Evolutionary conservation across 2,797 vertebrate species (phyloP).

Genomic region (Mus minutoides): DNA sequence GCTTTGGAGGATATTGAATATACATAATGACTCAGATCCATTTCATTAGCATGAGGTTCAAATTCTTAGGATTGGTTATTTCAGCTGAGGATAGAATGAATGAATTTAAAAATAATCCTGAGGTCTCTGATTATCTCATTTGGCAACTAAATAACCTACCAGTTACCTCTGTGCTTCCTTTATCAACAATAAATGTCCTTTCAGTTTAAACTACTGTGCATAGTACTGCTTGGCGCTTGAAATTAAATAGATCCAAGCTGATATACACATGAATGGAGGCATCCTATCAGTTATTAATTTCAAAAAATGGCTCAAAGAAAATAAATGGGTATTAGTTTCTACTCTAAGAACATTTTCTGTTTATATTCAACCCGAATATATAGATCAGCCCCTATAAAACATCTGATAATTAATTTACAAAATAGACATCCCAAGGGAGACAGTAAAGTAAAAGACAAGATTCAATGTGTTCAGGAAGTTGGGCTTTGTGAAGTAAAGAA

Average conservation of each 20-base stretch:
- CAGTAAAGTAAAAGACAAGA: slow-evolving; percentile 38
- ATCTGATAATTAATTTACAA: not conserved
- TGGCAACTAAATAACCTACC: slow-evolving; percentile 5
- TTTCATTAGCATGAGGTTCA: slow-evolving; percentile 23
- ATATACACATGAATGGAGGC: slow-evolving; percentile 26
- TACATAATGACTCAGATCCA: not conserved
- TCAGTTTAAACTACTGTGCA: slow-evolving; percentile 22
- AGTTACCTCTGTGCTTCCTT: not conserved
- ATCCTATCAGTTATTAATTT: slow-evolving; percentile 1
- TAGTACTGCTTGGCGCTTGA: not conserved
- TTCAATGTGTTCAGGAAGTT: not conserved
- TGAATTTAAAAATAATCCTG: slow-evolving; percentile 17
- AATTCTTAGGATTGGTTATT: not conserved
- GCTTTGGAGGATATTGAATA: not conserved
- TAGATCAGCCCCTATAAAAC: slow-evolving; percentile 28
- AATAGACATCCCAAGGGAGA: not conserved
- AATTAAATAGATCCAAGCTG: slow-evolving; percentile 12
- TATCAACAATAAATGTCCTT: slow-evolving; percentile 48
- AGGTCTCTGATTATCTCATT: not conserved
- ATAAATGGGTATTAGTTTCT: not conserved
- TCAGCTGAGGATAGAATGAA: not conserved
- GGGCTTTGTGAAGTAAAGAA: slow-evolving; percentile 41
- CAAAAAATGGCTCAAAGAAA: slow-evolving; percentile 48
- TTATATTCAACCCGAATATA: slow-evolving; percentile 25
- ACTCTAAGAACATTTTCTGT: not conserved